These are phyloP conservation scores for Caenorhabditis afra DNA, from an alignment of 2,888 invertebrate genomes.

Conservation along the genomic window DNA sequence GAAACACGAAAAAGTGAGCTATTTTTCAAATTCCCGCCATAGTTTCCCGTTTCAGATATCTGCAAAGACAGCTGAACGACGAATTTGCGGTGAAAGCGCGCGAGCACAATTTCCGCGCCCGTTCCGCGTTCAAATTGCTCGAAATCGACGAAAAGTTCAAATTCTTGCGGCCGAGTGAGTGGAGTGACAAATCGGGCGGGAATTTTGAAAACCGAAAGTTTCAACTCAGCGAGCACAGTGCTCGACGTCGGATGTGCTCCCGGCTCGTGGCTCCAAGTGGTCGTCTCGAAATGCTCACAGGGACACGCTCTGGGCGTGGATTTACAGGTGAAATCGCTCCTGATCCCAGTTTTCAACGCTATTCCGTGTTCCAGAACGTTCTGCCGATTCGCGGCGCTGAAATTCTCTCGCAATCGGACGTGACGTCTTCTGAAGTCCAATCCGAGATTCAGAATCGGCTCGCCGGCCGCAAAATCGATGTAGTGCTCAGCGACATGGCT, in stretches of 20 bases:
- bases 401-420: constrained; percentile 73
- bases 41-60: constrained; percentile 57
- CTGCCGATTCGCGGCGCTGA: constrained; percentile 74
- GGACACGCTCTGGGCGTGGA: constrained; percentile 77
- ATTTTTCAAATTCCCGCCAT: constrained; percentile 2
- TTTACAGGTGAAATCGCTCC: constrained; percentile 68
- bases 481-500: constrained; percentile 80
- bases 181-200: background rate
- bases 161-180: constrained; percentile 67
- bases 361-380: constrained; percentile 74
- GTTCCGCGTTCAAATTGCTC: constrained; percentile 80
- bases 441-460: constrained; percentile 64
- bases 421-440: constrained; percentile 67
- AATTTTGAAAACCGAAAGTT: background rate
- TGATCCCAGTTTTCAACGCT: background rate
- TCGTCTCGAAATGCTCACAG: constrained; percentile 61
- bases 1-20: constrained; percentile 30
- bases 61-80: constrained; percentile 74
- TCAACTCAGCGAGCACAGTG: constrained; percentile 59
- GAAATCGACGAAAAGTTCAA: constrained; percentile 78
- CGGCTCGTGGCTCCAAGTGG: constrained; percentile 80
- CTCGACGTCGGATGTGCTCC: constrained; percentile 78
- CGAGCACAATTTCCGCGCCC: constrained; percentile 76
- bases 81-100: constrained; percentile 70
- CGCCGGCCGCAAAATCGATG: constrained; percentile 69